Percentiles rank a stretch among this genome's conserved stretches.
Evolutionary conservation across 2,113 vertebrate genomes (phyloP).

Genomic region (Cyprinodon tularosa): DNA sequence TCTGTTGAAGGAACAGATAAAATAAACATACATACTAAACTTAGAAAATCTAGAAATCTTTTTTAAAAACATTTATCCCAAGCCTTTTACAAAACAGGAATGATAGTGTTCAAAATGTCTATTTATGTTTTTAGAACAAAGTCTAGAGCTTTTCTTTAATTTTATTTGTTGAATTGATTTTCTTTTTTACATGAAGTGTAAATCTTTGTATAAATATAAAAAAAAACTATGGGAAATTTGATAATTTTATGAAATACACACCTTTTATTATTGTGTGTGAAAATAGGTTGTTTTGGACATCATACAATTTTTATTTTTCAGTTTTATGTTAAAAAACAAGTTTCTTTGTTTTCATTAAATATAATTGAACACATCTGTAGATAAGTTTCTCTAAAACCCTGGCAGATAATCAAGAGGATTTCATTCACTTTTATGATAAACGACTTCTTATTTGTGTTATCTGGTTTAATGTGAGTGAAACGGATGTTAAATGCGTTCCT

Average conservation of each 20-base stretch:
- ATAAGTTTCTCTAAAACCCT: too few species aligned
- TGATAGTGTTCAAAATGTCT: neutral
- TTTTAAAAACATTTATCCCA: neutral
- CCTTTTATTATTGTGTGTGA: neutral
- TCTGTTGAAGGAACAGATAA: neutral
- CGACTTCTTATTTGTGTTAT: neutral
- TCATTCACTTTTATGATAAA: too few species aligned
- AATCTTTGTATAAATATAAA: too few species aligned
- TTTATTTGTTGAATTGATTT: neutral
- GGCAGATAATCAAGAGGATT: too few species aligned
- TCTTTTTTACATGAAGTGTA: neutral
- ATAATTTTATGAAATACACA: neutral
- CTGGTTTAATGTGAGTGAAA: too few species aligned
- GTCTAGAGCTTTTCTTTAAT: neutral
- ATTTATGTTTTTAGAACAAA: too few species aligned
- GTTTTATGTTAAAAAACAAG: too few species aligned
- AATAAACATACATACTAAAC: neutral
- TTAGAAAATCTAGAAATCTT: neutral
- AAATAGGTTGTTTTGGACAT: neutral
- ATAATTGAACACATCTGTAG: too few species aligned
- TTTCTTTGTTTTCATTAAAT: too few species aligned
- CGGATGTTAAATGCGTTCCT: too few species aligned
- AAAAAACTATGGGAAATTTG: neutral
- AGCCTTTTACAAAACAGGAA: neutral
- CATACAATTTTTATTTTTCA: too few species aligned